Conservation (phyloP, 1,140 invertebrate species). For the Arctopsyche grandis region DNA sequence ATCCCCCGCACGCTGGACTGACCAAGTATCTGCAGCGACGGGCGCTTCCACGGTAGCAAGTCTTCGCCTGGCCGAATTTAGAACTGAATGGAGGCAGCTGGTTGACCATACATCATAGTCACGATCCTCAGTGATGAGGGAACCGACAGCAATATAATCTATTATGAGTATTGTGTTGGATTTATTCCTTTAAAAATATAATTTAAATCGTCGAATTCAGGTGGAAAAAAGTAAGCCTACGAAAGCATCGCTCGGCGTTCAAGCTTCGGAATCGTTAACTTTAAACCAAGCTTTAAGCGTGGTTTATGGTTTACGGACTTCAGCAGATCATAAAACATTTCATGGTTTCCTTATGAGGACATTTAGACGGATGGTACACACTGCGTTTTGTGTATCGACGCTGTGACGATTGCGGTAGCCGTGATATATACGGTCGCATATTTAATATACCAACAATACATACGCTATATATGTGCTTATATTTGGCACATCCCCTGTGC, state of each 20-base stretch:
- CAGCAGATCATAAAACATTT: conserved; percentile 56
- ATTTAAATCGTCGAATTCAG: conserved; percentile 2
- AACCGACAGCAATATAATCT: too few species aligned
- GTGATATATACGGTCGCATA: background rate
- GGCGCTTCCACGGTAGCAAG: too few species aligned
- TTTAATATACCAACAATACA: background rate
- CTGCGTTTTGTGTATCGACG: conserved; percentile 16
- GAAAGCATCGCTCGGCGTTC: conserved; percentile 16
- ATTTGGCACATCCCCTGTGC: background rate
- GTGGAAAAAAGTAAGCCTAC: conserved; percentile 1
- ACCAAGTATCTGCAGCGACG: too few species aligned
- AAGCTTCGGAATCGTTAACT: conserved; percentile 43
- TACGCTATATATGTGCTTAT: background rate
- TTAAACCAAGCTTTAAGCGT: conserved; percentile 53
- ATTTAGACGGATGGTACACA: conserved; percentile 50
- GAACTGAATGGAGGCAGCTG: too few species aligned
- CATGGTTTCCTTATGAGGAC: conserved; percentile 56
- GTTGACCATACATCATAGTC: too few species aligned
- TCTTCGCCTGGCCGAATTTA: too few species aligned
- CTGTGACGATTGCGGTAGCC: conserved; percentile 36
- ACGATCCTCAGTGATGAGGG: too few species aligned
- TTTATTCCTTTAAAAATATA: background rate
- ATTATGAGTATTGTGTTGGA: too few species aligned
- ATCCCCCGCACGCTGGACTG: too few species aligned
- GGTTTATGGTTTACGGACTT: conserved; percentile 54